phyloP scores from a whole-genome alignment of 2,888 invertebrate genomes.

The Linnaemya vulpina region DNA sequence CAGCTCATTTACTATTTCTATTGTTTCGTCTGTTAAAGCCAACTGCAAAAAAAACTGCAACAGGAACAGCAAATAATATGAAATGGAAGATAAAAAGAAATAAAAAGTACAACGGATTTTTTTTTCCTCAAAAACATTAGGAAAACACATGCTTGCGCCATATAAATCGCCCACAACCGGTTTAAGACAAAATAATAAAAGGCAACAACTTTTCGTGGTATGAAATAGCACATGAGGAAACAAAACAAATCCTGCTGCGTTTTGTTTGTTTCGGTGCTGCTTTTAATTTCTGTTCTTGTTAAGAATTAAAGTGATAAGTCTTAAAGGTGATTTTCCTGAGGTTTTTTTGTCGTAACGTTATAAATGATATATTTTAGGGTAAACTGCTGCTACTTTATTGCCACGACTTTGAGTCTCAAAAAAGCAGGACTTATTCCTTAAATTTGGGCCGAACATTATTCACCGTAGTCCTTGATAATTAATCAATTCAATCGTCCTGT shows the following conservation, averaged over 20 bases:
- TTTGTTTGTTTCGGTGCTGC: not conserved
- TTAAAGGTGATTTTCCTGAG: too few relatives aligned
- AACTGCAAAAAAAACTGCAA: constrained; percentile 11
- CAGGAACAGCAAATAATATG: not conserved
- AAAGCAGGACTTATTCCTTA: too few relatives aligned
- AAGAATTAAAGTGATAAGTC: not conserved
- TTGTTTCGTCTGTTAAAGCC: constrained; percentile 15
- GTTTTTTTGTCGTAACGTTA: too few relatives aligned
- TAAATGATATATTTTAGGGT: too few relatives aligned
- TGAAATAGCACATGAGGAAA: not conserved
- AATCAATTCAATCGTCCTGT: too few relatives aligned
- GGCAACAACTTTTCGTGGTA: constrained; percentile 9
- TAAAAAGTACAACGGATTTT: not conserved
- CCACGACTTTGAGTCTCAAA: too few relatives aligned
- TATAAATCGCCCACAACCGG: constrained; percentile 43
- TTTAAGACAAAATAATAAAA: constrained; percentile 28
- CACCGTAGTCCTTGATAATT: too few relatives aligned
- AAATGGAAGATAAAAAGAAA: not conserved
- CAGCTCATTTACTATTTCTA: constrained; percentile 43
- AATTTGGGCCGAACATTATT: too few relatives aligned
- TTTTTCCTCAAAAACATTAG: not conserved
- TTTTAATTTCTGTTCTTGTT: not conserved
- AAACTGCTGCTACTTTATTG: too few relatives aligned
- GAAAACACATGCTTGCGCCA: not conserved
- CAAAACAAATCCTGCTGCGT: not conserved